Conservation (phyloP, 2,113 vertebrate genomes). For the Antechinus flavipes region DNA sequence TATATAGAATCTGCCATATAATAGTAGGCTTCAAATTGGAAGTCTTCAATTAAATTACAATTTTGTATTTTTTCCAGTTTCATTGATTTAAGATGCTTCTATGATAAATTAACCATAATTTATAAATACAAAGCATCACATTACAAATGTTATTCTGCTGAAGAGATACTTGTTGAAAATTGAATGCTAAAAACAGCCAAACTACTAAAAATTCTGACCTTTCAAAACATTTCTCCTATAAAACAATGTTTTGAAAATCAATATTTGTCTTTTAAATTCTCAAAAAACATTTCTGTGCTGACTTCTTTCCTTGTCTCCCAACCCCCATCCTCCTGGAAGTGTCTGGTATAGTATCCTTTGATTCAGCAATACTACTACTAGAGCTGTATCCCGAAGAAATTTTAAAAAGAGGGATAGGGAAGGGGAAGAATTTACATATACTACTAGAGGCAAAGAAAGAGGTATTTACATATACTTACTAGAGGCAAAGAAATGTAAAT, state of each 20-base stretch:
- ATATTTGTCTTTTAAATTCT: conserved; percentile 56
- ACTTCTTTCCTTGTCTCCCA: neutral
- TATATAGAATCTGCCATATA: conserved; percentile 74
- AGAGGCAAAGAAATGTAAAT: too few species aligned
- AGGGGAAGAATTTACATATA: too few species aligned
- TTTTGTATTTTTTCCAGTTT: conserved; percentile 68
- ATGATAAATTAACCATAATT: conserved; percentile 75
- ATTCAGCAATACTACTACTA: too few species aligned
- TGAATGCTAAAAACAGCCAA: conserved; percentile 68
- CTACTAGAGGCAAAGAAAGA: too few species aligned
- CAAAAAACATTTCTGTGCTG: conserved; percentile 61
- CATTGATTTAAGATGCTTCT: conserved; percentile 84
- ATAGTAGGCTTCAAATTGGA: conserved; percentile 74
- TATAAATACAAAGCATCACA: conserved; percentile 73
- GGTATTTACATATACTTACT: too few species aligned
- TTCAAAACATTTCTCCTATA: conserved; percentile 63
- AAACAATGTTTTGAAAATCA: conserved; percentile 60
- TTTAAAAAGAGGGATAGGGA: too few species aligned
- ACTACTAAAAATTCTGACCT: conserved; percentile 79
- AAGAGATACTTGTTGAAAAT: conserved; percentile 67
- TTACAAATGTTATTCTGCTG: conserved; percentile 56
- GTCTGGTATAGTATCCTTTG: too few species aligned
- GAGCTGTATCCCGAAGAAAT: too few species aligned
- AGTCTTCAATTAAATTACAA: conserved; percentile 76
- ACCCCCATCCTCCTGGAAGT: too few species aligned